Conservation (phyloP, 2,888 invertebrate genomes). For the Oscheius sp. region DNA sequence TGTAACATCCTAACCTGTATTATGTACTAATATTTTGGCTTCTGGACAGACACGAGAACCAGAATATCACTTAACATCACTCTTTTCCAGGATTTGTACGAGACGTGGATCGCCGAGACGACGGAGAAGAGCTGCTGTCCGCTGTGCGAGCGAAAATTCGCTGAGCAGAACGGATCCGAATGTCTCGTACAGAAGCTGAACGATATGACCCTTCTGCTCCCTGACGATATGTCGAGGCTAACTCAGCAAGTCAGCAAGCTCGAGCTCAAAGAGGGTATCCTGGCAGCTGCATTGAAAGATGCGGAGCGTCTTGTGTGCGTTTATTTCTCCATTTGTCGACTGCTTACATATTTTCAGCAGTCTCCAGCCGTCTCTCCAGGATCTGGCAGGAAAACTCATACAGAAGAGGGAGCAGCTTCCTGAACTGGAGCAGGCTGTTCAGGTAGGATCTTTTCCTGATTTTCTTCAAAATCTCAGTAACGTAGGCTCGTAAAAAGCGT, state of each 20-base stretch:
- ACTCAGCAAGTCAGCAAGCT: slow-evolving; percentile 30
- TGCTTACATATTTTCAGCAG: too few relatives aligned
- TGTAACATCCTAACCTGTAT: too few relatives aligned
- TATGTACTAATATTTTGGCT: too few relatives aligned
- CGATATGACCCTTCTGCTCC: slow-evolving; percentile 48
- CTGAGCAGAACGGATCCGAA: slow-evolving; percentile 45
- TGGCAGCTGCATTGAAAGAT: slow-evolving; percentile 37
- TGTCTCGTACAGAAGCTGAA: slow-evolving; percentile 46
- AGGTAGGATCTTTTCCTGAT: neutral
- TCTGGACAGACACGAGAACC: too few relatives aligned
- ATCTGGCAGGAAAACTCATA: neutral
- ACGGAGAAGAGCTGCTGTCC: slow-evolving; percentile 57
- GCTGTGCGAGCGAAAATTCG: slow-evolving; percentile 61
- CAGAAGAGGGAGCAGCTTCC: neutral
- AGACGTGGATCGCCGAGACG: slow-evolving; percentile 54
- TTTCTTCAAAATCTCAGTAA: neutral
- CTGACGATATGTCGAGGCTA: slow-evolving; percentile 45
- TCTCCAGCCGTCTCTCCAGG: neutral
- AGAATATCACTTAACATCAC: neutral
- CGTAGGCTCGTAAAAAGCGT: neutral
- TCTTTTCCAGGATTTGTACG: slow-evolving; percentile 51
- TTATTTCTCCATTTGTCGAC: neutral
- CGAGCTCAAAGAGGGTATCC: slow-evolving; percentile 42
- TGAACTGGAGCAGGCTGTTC: neutral
- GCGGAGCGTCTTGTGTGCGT: slow-evolving; percentile 28